phyloP scores from a whole-genome alignment of 2,888 invertebrate species.

The Gymnocheta viridis region DNA sequence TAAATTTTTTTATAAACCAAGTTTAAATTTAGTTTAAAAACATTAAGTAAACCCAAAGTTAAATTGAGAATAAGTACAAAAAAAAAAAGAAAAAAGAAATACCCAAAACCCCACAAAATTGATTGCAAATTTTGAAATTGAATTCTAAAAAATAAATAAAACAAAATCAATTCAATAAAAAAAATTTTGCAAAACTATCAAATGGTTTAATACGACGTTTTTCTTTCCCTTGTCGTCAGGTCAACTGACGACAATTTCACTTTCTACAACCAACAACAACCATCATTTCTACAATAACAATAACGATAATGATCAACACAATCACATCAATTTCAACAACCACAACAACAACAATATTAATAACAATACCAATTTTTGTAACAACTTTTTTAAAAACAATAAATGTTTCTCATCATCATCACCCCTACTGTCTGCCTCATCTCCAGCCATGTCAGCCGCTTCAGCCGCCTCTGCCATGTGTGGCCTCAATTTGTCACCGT shows the following conservation, averaged over 20 bases:
- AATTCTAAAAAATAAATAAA: conserved; percentile 61
- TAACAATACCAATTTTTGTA: conserved; percentile 76
- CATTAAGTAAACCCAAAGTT: conserved; percentile 67
- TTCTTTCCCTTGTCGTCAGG: conserved; percentile 83
- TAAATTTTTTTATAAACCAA: conserved; percentile 72
- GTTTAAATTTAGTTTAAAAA: conserved; percentile 60
- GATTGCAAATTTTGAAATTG: conserved; percentile 69
- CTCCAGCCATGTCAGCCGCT: conserved; percentile 78
- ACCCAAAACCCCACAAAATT: conserved; percentile 37
- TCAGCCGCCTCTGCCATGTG: conserved; percentile 79
- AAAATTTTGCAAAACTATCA: conserved; percentile 60
- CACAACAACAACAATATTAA: conserved; percentile 75
- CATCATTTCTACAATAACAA: conserved; percentile 73
- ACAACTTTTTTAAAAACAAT: conserved; percentile 75
- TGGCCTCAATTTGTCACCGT: conserved; percentile 80
- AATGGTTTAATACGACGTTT: conserved; percentile 83
- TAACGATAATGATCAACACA: conserved; percentile 73
- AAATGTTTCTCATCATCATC: conserved; percentile 71
- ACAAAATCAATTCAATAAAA: conserved; percentile 64
- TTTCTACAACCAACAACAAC: conserved; percentile 75
- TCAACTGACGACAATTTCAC: conserved; percentile 82
- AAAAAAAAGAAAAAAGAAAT: conserved; percentile 26
- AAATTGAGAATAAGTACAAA: conserved; percentile 66
- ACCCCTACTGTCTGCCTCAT: conserved; percentile 47
- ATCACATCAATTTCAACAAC: conserved; percentile 73